These are phyloP conservation scores for Tachysurus vachellii DNA, from an alignment of 2,113 vertebrate species.

Conservation along the genomic window DNA sequence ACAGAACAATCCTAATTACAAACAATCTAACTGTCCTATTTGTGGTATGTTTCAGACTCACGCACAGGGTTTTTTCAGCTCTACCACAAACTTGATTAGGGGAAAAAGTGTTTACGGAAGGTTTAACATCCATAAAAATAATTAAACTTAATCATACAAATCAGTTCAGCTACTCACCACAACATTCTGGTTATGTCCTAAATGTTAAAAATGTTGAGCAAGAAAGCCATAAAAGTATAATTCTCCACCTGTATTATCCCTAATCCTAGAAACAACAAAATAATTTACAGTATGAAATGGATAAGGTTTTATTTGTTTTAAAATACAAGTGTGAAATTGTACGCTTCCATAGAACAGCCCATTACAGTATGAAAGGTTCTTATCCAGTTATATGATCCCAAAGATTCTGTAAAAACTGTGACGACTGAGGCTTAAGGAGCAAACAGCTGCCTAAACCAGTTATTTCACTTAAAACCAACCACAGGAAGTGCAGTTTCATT, in stretches of 20 bases:
- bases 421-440: conserved; percentile 57
- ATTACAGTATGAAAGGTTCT: conserved; percentile 51
- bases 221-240: conserved; percentile 64
- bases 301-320: conserved; percentile 66
- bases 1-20: neutral
- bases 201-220: conserved; percentile 56
- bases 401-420: conserved; percentile 63
- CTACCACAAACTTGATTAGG: neutral
- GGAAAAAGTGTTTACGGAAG: neutral
- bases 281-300: conserved; percentile 55
- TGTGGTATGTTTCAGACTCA: neutral
- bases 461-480: conserved; percentile 49
- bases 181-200: neutral
- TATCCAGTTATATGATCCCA: conserved; percentile 52
- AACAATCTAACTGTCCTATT: neutral
- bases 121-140: neutral
- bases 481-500: conserved; percentile 60
- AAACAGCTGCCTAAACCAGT: conserved; percentile 65
- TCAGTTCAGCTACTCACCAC: neutral
- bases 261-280: conserved; percentile 53
- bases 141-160: neutral
- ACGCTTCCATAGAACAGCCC: neutral
- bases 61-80: neutral
- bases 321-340: conserved; percentile 66
- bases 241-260: conserved; percentile 60